Conservation (phyloP, 2,888 invertebrate species). For the Drosophila pullipes region DNA sequence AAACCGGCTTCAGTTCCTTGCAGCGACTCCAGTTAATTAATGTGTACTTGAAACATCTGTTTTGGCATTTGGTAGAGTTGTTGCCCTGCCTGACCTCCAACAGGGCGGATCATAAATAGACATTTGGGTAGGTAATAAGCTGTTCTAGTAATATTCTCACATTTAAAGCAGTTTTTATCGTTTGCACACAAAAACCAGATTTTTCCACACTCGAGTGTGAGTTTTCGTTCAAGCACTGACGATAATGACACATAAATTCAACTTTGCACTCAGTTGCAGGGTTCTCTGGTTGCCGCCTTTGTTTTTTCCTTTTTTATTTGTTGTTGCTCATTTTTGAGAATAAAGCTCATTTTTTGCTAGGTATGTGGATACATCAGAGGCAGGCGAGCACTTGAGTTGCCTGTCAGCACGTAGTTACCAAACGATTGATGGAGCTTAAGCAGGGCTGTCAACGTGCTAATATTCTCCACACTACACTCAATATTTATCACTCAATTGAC, state of each 20-base stretch:
- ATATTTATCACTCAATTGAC: slow-evolving; percentile 35
- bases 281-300: slow-evolving; percentile 4
- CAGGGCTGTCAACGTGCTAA: slow-evolving; percentile 56
- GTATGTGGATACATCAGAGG: background rate
- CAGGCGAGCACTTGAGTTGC: slow-evolving; percentile 21
- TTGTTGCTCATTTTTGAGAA: slow-evolving; percentile 5
- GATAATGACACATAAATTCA: slow-evolving; percentile 37
- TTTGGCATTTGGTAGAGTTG: slow-evolving; percentile 19
- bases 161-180: slow-evolving; percentile 26
- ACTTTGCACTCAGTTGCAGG: slow-evolving; percentile 56
- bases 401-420: slow-evolving; percentile 57
- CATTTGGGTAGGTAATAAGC: background rate
- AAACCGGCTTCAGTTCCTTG: slow-evolving; percentile 59
- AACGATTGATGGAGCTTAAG: slow-evolving; percentile 32
- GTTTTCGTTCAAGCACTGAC: slow-evolving; percentile 28
- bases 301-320: slow-evolving; percentile 18
- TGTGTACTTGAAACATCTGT: slow-evolving; percentile 34
- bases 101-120: background rate
- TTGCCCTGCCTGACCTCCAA: background rate
- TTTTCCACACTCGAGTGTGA: slow-evolving; percentile 59
- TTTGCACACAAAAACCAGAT: slow-evolving; percentile 10
- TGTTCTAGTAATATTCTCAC: background rate
- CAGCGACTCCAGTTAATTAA: slow-evolving; percentile 42
- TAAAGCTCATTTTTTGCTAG: slow-evolving; percentile 14
- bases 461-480: slow-evolving; percentile 37